These are phyloP conservation scores for Siphamia tubifer DNA, from an alignment of 2,113 vertebrate genomes.

Conservation along the genomic window DNA sequence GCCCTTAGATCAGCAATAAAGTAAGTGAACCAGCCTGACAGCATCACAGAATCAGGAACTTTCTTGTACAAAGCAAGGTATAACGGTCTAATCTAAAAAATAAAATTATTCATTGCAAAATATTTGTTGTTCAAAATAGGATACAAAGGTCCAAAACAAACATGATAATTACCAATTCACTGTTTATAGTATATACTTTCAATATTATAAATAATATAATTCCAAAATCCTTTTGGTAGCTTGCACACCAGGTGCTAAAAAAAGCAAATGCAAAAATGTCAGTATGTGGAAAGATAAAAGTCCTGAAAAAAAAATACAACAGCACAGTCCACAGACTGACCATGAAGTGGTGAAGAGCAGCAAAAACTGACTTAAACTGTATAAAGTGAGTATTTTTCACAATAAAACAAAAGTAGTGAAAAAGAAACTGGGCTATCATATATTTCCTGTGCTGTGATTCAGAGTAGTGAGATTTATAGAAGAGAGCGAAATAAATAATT, in stretches of 20 bases:
- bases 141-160: constrained; percentile 76
- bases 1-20: constrained; percentile 65
- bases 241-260: constrained; percentile 83
- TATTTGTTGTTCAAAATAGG: constrained; percentile 69
- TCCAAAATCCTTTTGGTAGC: constrained; percentile 63
- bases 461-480: not conserved
- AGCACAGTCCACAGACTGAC: constrained; percentile 31
- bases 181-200: constrained; percentile 75
- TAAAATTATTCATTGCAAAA: constrained; percentile 68
- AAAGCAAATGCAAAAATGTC: constrained; percentile 61
- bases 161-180: constrained; percentile 63
- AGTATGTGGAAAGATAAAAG: constrained; percentile 56
- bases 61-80: constrained; percentile 71
- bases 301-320: constrained; percentile 53
- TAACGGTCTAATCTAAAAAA: constrained; percentile 69
- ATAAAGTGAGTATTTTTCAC: constrained; percentile 24
- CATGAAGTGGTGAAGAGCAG: constrained; percentile 32
- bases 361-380: not conserved
- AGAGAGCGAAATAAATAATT: not conserved
- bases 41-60: constrained; percentile 67
- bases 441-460: not conserved
- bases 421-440: not conserved
- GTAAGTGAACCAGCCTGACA: constrained; percentile 74
- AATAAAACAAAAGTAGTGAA: constrained; percentile 25
- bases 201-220: constrained; percentile 72